Evolutionary conservation across 2,797 vertebrate genomes (phyloP), one percentile per base, ranked within the genome.

Genomic region (Orientallactaga sibirica): DNA sequence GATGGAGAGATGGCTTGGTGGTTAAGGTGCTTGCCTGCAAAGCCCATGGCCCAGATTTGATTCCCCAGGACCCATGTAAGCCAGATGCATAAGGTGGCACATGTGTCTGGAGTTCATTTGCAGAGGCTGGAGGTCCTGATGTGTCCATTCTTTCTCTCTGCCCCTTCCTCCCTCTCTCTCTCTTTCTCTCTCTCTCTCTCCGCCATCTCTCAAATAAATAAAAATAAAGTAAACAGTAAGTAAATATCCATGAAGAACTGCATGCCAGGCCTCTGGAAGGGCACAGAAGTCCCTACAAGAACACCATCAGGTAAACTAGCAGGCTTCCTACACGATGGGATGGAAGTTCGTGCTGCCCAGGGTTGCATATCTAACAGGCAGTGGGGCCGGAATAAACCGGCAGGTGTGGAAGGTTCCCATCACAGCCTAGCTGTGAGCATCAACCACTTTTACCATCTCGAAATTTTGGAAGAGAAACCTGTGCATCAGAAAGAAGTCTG

Each of bases 361-460:
- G 78, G 62, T 48, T 64, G 43, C 91, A 74, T 29, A 66, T 33
- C 64, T 83, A 76, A 61, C 37, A 52, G 88, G 67, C 19, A 71
- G 90, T 9, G 41, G 64, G 70, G 74, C 70, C 88, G 92, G 84
- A 90, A 94, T 95, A 86, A 73, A 81, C 86, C 90, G 29, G 76
- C 76, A 95, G 62, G 48, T 41, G 3, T 43, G 55, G 79, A 94
- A 71, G 70, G 29, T 91, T 92, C 80, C 87, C 84, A 86, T 77
- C 78, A 61, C 91, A 71, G 64, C 48, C 93, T 90, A 88, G 20
- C 90, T 86, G 52, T 74, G 37, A 95, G 83, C 92, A 88, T 87
- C 76, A 76, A 86, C 79, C 92, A 80, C 88, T 91, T 95, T 81
- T 73, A 78, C 68, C 93, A 94, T 93, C 89, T 52, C 85, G 93